A percentile compares a stretch with the other conserved stretches of the same genome.
Conservation (phyloP, 2,797 vertebrate genomes). For the Protosalanx chinensis region DNA sequence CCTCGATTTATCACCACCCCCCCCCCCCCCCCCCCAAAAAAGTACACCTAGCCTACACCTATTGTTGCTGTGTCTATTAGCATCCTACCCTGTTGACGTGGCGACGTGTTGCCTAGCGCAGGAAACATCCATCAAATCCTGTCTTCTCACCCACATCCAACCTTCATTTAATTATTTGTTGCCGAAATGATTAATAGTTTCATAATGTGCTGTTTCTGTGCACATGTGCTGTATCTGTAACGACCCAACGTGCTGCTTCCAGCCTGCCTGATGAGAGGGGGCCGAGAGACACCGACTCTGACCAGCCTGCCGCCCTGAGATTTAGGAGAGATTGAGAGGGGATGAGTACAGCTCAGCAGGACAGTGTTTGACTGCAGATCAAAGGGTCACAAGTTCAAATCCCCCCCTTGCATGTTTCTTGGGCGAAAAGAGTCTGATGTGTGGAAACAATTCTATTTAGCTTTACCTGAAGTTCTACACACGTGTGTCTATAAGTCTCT, state of each 20-base stretch:
- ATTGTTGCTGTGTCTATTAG: not conserved
- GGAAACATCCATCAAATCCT: conserved; percentile 52
- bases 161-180: conserved; percentile 70
- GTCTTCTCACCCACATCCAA: conserved; percentile 39
- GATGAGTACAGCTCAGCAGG: too few species aligned
- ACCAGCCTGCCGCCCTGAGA: too few species aligned
- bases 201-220: conserved; percentile 64
- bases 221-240: conserved; percentile 60
- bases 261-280: conserved; percentile 32
- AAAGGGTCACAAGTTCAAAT: too few species aligned
- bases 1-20: not conserved
- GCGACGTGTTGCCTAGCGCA: conserved; percentile 33
- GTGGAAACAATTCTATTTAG: too few species aligned
- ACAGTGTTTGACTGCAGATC: too few species aligned
- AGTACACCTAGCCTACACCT: not conserved
- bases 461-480: too few species aligned
- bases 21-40: not conserved
- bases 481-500: too few species aligned
- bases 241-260: conserved; percentile 58
- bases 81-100: not conserved
- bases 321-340: too few species aligned
- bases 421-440: not conserved
- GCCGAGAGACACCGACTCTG: not conserved
- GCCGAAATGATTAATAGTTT: conserved; percentile 73
- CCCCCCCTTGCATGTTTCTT: not conserved